Evolutionary conservation across 2,888 invertebrate genomes (phyloP), one percentile per base, ranked within the genome.

Genomic region (Machimus rusticus): DNA sequence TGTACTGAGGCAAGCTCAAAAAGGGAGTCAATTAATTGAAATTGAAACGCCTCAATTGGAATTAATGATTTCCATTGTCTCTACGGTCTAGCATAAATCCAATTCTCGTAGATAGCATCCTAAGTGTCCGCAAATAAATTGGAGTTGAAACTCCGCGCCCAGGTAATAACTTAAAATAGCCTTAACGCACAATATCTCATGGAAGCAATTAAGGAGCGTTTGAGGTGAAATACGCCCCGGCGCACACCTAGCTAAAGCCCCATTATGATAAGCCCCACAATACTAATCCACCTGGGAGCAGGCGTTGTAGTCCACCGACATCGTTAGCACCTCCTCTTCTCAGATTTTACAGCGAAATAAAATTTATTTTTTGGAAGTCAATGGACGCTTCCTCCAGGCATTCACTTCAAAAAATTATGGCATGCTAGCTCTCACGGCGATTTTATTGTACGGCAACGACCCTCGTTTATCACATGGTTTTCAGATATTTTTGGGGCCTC

Each of bases 391-490:
- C n/a, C 19, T n/a, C 16, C n/a, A 34, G 31, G 57, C 19, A 51
- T 23, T 37, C 57, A 19, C 82, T 82, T 82, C n/a, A 82, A 66
- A 82, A 51, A 55, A 55, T 82, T 57, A 57, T 82, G 82, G 82
- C 57, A n/a, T 0, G 66, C 31, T 19, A 37, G 37, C 82, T 66
- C 51, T 82, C 66, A 37, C 51, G 28, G 57, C 31, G 51, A 82
- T n/a, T 57, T 82, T 66, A 66, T 66, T 66, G 66, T 82, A 14
- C 51, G 51, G 82, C 34, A 57, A 51, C 23, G 79, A 79, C 51
- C 79, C 79, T 31, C 79, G 82, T 82, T 82, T 82, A 82, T 82
- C 57, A 82, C 57, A 82, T 82, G 82, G 57, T 79, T 57, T 82
- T 34, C 66, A 82, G 23, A 82, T 82, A 82, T 82, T 82, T 66